These are phyloP conservation scores for Lycophotia porphyrea DNA, from an alignment of 2,888 invertebrate genomes.

Conservation along the genomic window DNA sequence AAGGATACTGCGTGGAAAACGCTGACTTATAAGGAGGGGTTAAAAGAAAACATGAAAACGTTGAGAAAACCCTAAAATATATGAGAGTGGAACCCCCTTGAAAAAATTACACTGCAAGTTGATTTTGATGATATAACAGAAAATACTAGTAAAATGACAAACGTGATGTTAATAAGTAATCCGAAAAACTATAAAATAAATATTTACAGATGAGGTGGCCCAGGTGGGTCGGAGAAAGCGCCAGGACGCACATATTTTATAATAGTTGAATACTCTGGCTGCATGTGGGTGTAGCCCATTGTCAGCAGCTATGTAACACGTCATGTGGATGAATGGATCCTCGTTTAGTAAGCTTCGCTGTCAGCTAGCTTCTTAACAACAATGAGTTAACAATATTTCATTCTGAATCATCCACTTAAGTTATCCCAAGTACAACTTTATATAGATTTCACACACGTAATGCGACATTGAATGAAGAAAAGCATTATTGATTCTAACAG, in stretches of 20 bases:
- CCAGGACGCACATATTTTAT: conserved; percentile 4
- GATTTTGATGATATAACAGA: neutral
- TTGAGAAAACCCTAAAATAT: neutral
- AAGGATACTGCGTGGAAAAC: neutral
- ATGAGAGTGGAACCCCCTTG: neutral
- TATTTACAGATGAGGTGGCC: too few relatives aligned
- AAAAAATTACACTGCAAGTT: neutral
- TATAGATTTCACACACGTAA: conserved; percentile 5
- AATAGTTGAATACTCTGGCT: conserved; percentile 4
- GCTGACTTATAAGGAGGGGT: too few relatives aligned
- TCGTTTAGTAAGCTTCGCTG: conserved; percentile 14
- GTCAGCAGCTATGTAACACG: conserved; percentile 25
- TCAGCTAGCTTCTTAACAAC: neutral
- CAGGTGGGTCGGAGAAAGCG: neutral
- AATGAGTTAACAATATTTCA: conserved; percentile 6
- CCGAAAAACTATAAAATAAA: neutral
- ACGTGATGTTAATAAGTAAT: neutral
- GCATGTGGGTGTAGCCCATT: conserved; percentile 22
- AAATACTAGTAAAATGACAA: neutral
- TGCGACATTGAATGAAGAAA: neutral
- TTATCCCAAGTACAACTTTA: neutral
- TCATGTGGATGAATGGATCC: conserved; percentile 20
- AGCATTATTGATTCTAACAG: conserved; percentile 14
- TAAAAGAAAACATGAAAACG: neutral
- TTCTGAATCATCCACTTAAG: neutral